A percentile compares a stretch with the other conserved stretches of the same genome.
Evolutionary conservation across 2,888 invertebrate genomes (phyloP).

Genomic region (Petrophora chlorosata): DNA sequence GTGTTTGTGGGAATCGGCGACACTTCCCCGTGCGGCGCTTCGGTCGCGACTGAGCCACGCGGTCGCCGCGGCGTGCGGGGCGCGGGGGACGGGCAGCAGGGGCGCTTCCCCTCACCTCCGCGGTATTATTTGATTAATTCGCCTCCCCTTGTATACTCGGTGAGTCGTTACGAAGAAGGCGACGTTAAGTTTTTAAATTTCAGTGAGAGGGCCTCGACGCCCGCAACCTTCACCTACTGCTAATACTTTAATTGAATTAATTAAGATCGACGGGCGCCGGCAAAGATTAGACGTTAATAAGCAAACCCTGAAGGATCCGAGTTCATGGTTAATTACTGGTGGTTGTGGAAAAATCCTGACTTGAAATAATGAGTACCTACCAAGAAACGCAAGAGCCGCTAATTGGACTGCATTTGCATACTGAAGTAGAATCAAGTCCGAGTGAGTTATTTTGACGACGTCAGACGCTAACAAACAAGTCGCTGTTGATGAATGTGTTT

Average conservation of each 20-base stretch:
- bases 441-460: constrained; percentile 74
- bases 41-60: constrained; percentile 81
- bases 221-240: constrained; percentile 81
- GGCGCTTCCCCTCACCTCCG: constrained; percentile 69
- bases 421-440: constrained; percentile 71
- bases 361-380: constrained; percentile 77
- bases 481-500: constrained; percentile 43
- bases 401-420: constrained; percentile 81
- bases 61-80: constrained; percentile 63
- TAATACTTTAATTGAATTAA: constrained; percentile 80
- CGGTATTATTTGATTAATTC: constrained; percentile 84
- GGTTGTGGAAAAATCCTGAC: constrained; percentile 66
- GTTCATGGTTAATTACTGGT: constrained; percentile 76
- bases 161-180: constrained; percentile 79
- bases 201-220: constrained; percentile 75
- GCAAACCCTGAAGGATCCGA: constrained; percentile 71
- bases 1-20: constrained; percentile 68
- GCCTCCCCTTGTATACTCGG: constrained; percentile 82
- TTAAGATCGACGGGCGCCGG: constrained; percentile 73
- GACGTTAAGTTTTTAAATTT: constrained; percentile 82
- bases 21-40: constrained; percentile 77
- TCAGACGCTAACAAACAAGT: constrained; percentile 57
- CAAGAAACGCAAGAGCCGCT: constrained; percentile 73
- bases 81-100: constrained; percentile 42
- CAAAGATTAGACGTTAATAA: constrained; percentile 81